Percentiles rank a stretch among this genome's conserved stretches.
Evolutionary conservation across 2,113 vertebrate genomes (phyloP).

Genomic region (Delphinapterus leucas): DNA sequence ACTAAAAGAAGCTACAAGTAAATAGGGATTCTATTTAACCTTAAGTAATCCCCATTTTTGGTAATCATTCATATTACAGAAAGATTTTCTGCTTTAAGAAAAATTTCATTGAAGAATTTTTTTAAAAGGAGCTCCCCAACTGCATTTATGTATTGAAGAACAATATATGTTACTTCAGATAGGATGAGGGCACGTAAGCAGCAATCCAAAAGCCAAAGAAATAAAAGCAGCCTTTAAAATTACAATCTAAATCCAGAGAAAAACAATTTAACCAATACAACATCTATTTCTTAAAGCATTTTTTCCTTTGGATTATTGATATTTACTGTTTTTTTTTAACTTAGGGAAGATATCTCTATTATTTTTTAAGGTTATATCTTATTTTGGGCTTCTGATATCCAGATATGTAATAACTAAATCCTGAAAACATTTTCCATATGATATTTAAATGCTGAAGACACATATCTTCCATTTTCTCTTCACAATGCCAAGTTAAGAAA

Average conservation of each 20-base stretch:
- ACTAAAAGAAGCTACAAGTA: background rate
- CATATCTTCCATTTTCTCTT: background rate
- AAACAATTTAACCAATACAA: background rate
- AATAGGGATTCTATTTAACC: conserved; percentile 3
- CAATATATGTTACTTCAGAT: background rate
- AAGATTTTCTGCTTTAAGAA: conserved; percentile 41
- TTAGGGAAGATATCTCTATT: background rate
- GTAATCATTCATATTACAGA: background rate
- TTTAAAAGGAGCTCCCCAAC: background rate
- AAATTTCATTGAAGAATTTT: background rate
- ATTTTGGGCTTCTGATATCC: background rate
- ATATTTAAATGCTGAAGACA: background rate
- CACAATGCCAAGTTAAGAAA: conserved; percentile 25
- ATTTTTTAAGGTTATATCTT: background rate
- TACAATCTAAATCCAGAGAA: background rate
- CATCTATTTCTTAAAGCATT: background rate
- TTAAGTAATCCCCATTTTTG: background rate
- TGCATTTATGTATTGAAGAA: background rate
- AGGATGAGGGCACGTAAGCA: background rate
- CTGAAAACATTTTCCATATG: background rate
- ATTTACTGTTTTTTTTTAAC: background rate
- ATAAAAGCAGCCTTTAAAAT: background rate
- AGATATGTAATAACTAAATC: conserved; percentile 29
- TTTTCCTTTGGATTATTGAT: background rate
- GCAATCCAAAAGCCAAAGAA: background rate